Evolutionary conservation across 2,113 vertebrate genomes (phyloP), one percentile per base, ranked within the genome.

Genomic region (Amblyornis subalaris): DNA sequence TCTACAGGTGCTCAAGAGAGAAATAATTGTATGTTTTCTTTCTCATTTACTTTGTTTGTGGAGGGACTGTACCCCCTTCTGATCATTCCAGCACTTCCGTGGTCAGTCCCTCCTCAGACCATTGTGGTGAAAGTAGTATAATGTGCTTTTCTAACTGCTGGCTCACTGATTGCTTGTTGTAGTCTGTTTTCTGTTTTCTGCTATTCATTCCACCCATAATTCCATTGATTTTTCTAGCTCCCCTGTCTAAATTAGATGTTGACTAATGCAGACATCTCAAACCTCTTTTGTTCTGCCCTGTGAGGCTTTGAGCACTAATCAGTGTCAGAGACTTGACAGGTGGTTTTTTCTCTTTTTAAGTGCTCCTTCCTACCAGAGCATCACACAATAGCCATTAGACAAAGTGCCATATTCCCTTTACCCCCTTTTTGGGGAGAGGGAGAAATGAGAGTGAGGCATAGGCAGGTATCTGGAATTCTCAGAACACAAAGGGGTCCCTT

Each of bases 21-120:
- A 89, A 91, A 80, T 88, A 88, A 93, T 55, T 74, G 38, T 73
- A 47, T 89, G 35, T 26, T 94, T 89, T 91, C 31, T 76, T 91
- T 62, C n/a, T 82, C 22, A 47, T 79, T 85, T 91, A 28, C 66
- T 74, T 58, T 72, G 44, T 85, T 61, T 60, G 28, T 65, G 55
- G 20, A 72, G 36, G 50, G 25, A 38, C 22, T 72, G 16, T 69
- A 65, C 15, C 65, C 54, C 31, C n/a, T 85, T 88, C 57, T 79
- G 90, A 71, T 91, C 62, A 69, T 88, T 89, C 35, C 45, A 85
- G 71, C 58, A 36, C 31, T 54, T 85, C 54, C 7, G 14, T 4
- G 3, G 31, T 61, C 36, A 94, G 28, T 75, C 12, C 12, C 50
- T 79, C 25, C 62, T 79, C 64, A 72, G 78, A 64, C 45, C 25